These are phyloP conservation scores for Patella vulgata DNA, from an alignment of 1,140 invertebrate species.

Conservation along the genomic window DNA sequence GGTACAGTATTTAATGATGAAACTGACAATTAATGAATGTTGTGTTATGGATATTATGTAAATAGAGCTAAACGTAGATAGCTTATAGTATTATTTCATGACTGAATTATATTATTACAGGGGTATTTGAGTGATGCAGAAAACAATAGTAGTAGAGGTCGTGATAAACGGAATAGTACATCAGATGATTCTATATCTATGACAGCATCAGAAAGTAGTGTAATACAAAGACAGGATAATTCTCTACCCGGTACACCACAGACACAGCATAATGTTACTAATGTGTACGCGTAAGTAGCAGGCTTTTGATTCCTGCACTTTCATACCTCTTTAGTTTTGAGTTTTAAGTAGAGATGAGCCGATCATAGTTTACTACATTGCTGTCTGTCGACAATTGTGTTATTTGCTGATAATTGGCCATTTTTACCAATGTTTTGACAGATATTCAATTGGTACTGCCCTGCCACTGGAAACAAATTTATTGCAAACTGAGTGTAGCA, in stretches of 20 bases:
- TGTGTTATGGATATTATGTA: too few relatives aligned
- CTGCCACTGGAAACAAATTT: too few relatives aligned
- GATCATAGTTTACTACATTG: too few relatives aligned
- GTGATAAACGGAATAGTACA: conserved; percentile 69
- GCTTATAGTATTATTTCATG: too few relatives aligned
- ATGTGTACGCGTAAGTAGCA: conserved; percentile 43
- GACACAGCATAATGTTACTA: conserved; percentile 62
- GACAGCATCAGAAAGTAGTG: conserved; percentile 86
- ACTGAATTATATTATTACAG: conserved; percentile 36
- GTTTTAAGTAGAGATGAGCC: conserved; percentile 3
- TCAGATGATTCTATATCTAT: conserved; percentile 86
- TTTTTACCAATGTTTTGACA: too few relatives aligned
- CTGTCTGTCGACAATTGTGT: too few relatives aligned
- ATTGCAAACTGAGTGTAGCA: too few relatives aligned
- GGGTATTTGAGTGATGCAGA: conserved; percentile 59
- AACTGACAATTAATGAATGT: too few relatives aligned
- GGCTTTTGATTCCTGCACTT: neutral
- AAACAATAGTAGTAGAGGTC: conserved; percentile 44
- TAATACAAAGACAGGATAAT: conserved; percentile 60
- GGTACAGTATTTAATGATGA: too few relatives aligned
- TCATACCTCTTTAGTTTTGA: conserved; percentile 9
- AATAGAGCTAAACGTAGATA: too few relatives aligned
- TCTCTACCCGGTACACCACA: conserved; percentile 79
- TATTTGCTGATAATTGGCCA: too few relatives aligned
- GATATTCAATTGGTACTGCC: too few relatives aligned